These are phyloP conservation scores for Enteromius treurensis DNA, from an alignment of 2,797 vertebrate species.

Conservation along the genomic window DNA sequence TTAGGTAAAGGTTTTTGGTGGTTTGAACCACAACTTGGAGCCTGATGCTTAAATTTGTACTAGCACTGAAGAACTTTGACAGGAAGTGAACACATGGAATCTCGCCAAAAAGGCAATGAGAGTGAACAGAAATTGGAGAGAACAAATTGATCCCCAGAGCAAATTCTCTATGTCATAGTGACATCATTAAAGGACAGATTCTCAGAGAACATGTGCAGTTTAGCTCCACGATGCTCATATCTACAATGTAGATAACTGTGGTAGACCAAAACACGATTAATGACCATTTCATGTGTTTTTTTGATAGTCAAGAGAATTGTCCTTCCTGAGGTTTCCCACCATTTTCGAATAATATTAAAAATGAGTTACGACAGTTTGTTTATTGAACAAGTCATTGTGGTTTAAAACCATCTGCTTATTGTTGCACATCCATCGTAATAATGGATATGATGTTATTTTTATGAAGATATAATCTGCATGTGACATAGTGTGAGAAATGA, in stretches of 20 bases:
- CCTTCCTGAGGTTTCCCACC: constrained; percentile 41
- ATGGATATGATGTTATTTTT: background rate
- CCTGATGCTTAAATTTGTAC: background rate
- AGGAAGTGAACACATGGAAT: constrained; percentile 46
- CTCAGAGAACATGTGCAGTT: constrained; percentile 8
- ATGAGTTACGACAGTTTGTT: constrained; percentile 23
- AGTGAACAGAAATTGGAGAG: constrained; percentile 33
- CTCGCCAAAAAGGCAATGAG: constrained; percentile 34
- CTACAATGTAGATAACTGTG: background rate
- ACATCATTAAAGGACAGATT: constrained; percentile 39
- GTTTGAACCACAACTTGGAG: background rate
- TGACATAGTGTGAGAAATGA: constrained; percentile 3
- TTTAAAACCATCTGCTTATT: constrained; percentile 8
- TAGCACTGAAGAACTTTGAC: constrained; percentile 23
- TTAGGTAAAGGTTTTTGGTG: constrained; percentile 7
- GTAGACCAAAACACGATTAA: constrained; percentile 1
- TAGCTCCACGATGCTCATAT: constrained; percentile 30
- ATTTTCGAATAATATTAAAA: constrained; percentile 30
- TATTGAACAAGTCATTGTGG: constrained; percentile 14
- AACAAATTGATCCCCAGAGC: constrained; percentile 51
- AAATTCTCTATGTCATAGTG: constrained; percentile 38
- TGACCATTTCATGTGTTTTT: background rate
- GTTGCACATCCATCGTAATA: background rate
- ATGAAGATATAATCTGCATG: background rate
- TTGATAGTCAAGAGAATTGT: constrained; percentile 35